phyloP scores from a whole-genome alignment of 2,888 invertebrate species.

The Eulithis testata region DNA sequence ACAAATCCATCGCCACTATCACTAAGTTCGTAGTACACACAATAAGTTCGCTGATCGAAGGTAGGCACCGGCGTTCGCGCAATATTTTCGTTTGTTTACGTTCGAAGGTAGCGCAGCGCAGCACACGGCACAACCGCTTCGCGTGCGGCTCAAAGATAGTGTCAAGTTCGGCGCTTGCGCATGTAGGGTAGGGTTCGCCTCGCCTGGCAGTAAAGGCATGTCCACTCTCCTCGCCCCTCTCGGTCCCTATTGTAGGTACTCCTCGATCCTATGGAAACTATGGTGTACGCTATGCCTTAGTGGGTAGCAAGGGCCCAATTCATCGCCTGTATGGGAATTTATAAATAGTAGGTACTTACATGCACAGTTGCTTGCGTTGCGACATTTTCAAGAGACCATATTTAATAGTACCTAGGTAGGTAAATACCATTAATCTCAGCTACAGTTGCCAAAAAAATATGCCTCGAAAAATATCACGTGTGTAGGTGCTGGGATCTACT shows the following conservation, averaged over 20 bases:
- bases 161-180: slow-evolving; percentile 51
- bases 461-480: too few relatives aligned
- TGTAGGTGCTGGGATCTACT: too few relatives aligned
- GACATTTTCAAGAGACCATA: too few relatives aligned
- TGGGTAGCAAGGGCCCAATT: slow-evolving; percentile 38
- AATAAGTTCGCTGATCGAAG: slow-evolving; percentile 23
- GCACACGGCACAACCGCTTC: slow-evolving; percentile 67
- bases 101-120: slow-evolving; percentile 47
- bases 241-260: slow-evolving; percentile 46
- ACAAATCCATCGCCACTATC: slow-evolving; percentile 75
- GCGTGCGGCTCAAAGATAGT: slow-evolving; percentile 68
- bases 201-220: slow-evolving; percentile 57
- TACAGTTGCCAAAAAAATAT: too few relatives aligned
- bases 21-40: slow-evolving; percentile 28
- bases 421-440: too few relatives aligned
- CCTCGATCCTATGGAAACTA: slow-evolving; percentile 31
- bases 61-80: slow-evolving; percentile 38
- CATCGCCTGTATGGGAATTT: slow-evolving; percentile 31
- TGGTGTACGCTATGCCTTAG: slow-evolving; percentile 21
- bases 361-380: too few relatives aligned
- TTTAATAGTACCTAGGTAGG: too few relatives aligned
- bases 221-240: slow-evolving; percentile 59
- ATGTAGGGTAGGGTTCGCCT: slow-evolving; percentile 21
- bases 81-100: slow-evolving; percentile 56
- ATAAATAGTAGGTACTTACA: not conserved